phyloP scores from a whole-genome alignment of 2,113 vertebrate species.

The Hystrix brachyura region DNA sequence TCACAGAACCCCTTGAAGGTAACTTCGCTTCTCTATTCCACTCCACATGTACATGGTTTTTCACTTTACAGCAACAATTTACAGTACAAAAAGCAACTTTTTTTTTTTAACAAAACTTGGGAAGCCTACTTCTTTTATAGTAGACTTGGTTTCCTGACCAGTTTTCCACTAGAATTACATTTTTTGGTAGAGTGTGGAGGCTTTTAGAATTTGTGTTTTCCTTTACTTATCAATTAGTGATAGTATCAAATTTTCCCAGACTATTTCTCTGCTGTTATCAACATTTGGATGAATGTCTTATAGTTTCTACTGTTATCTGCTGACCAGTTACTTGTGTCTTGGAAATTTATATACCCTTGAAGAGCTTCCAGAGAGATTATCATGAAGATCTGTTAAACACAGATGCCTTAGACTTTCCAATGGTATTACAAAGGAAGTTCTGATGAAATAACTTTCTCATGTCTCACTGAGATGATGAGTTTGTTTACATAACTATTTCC shows the following conservation, averaged over 20 bases:
- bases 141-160: neutral
- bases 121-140: neutral
- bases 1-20: neutral
- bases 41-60: neutral
- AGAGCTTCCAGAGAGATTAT: neutral
- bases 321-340: neutral
- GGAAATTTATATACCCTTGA: neutral
- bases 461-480: neutral
- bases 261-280: neutral
- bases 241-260: neutral
- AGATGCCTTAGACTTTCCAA: neutral
- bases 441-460: neutral
- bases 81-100: neutral
- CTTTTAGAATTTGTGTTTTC: neutral
- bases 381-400: neutral
- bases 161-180: neutral
- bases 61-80: neutral
- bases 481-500: neutral
- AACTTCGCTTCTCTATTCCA: neutral
- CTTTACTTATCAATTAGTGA: neutral
- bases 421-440: neutral
- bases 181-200: neutral
- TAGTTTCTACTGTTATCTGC: neutral
- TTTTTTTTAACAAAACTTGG: neutral
- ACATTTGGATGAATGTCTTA: neutral